These are phyloP conservation scores for Cepaea hortensis DNA, from an alignment of 2,888 invertebrate genomes.

Conservation along the genomic window DNA sequence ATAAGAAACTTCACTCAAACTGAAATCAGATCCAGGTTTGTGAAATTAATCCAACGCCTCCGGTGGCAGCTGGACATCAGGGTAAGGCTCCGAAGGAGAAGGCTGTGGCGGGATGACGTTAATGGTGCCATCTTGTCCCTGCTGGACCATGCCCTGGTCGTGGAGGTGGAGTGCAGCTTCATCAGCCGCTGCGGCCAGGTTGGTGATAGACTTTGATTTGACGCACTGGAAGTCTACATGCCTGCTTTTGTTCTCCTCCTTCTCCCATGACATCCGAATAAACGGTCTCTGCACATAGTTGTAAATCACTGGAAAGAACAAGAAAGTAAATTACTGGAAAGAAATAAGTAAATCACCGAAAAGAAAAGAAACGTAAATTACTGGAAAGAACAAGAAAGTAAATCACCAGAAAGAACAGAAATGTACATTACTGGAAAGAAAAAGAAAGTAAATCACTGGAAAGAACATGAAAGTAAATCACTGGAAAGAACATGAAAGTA, in stretches of 20 bases:
- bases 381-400: not conserved
- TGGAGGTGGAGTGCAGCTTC: slow-evolving; percentile 83
- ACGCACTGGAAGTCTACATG: slow-evolving; percentile 99
- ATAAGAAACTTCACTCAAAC: not conserved
- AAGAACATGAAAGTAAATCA: too few species aligned
- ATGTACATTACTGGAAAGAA: too few species aligned
- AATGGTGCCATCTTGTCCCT: slow-evolving; percentile 73
- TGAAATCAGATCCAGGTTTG: not conserved
- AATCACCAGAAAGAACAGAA: not conserved
- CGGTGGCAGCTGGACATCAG: slow-evolving; percentile 68
- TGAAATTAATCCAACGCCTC: slow-evolving; percentile 54
- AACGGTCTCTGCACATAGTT: slow-evolving; percentile 99
- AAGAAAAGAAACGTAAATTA: not conserved
- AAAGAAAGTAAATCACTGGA: too few species aligned
- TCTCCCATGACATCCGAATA: slow-evolving; percentile 99
- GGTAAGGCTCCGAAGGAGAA: slow-evolving; percentile 73
- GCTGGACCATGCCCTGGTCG: slow-evolving; percentile 59
- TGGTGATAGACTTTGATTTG: slow-evolving; percentile 97
- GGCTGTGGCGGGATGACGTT: slow-evolving; percentile 77
- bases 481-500: too few species aligned
- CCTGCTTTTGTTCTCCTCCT: slow-evolving; percentile 98
- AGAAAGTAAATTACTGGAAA: not conserved
- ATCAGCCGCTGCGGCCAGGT: slow-evolving; percentile 88
- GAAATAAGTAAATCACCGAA: slow-evolving; percentile 86
- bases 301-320: slow-evolving; percentile 86